Evolutionary conservation across 2,113 vertebrate genomes (phyloP).

Genomic region (Cynopterus brachyotis): DNA sequence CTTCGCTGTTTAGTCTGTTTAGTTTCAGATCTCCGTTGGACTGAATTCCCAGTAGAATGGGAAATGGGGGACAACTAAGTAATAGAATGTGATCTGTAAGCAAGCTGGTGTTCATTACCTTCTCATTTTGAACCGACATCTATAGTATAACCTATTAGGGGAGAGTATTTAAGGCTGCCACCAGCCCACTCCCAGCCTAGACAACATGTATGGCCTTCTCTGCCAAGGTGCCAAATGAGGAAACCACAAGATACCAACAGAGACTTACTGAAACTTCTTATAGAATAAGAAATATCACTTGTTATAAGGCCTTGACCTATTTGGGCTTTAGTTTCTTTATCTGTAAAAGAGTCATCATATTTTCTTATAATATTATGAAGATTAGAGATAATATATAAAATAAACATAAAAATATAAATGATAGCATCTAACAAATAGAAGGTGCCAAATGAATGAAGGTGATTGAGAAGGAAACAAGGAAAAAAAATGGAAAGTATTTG

Average conservation of each 20-base stretch:
- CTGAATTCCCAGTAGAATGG: constrained; percentile 73
- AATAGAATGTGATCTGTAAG: constrained; percentile 74
- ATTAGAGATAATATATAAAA: neutral
- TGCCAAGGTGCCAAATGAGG: neutral
- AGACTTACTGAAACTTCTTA: neutral
- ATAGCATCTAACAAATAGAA: constrained; percentile 16
- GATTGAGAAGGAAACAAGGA: neutral
- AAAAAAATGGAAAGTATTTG: neutral
- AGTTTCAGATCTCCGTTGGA: constrained; percentile 65
- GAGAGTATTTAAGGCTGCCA: neutral
- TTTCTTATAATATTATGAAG: neutral
- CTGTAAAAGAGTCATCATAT: neutral
- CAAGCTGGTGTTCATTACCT: constrained; percentile 44
- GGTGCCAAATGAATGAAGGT: neutral
- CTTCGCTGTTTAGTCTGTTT: constrained; percentile 17
- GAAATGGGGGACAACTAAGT: constrained; percentile 75
- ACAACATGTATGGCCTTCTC: neutral
- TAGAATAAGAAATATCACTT: neutral
- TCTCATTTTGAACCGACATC: neutral
- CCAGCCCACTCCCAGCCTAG: neutral
- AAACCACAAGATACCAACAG: neutral
- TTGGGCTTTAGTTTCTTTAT: constrained; percentile 16
- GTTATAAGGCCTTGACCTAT: neutral
- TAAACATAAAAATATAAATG: neutral
- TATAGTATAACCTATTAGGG: neutral